These are phyloP conservation scores for Astreopora myriophthalma DNA, from an alignment of 64 coral and sea anemone species.

Conservation along the genomic window DNA sequence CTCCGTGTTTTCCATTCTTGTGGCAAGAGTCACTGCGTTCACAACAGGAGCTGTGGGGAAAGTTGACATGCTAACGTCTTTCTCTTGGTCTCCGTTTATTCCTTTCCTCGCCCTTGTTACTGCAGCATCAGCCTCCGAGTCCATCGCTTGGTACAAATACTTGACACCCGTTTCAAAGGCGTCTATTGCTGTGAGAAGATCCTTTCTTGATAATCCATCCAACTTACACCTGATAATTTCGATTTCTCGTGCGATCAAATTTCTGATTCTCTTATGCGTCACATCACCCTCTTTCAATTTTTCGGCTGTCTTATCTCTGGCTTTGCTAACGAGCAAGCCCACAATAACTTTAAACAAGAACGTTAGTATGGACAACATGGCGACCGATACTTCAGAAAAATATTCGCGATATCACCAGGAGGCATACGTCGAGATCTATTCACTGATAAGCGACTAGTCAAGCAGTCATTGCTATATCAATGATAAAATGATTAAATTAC, in stretches of 20 bases:
- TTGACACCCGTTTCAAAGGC: neutral
- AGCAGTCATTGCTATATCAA: too few species aligned
- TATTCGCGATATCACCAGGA: too few species aligned
- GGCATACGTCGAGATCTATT: too few species aligned
- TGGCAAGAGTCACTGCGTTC: neutral
- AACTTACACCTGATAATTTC: conserved; percentile 54
- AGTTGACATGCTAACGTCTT: neutral
- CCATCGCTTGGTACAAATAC: neutral
- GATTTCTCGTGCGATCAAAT: conserved; percentile 32
- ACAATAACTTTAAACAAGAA: neutral
- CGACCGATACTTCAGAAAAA: too few species aligned
- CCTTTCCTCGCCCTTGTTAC: neutral
- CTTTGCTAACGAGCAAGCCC: neutral
- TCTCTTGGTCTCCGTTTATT: neutral
- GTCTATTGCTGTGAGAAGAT: conserved; percentile 12
- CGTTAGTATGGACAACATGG: neutral
- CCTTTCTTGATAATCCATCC: conserved; percentile 33
- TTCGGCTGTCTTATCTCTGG: conserved; percentile 9
- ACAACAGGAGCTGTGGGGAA: neutral
- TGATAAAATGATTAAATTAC: too few species aligned
- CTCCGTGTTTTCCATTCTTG: neutral
- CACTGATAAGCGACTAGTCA: too few species aligned
- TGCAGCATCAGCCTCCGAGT: neutral
- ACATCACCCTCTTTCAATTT: conserved; percentile 55
- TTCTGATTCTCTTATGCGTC: neutral